Evolutionary conservation across 2,888 invertebrate genomes (phyloP).

Genomic region (Bugulina stolonifera): DNA sequence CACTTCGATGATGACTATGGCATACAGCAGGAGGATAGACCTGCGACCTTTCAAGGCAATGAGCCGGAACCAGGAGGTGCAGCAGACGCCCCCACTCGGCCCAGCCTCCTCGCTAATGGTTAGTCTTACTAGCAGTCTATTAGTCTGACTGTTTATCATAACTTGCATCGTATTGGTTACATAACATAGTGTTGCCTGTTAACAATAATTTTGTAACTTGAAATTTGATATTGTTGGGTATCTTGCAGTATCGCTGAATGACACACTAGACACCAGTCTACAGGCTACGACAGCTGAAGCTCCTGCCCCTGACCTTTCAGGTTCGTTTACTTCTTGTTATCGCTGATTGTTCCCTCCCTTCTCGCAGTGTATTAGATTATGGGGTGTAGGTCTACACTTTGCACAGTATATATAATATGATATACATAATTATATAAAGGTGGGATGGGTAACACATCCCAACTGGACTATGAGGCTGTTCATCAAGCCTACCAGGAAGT

Average conservation of each 20-base stretch:
- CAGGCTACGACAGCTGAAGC: background rate
- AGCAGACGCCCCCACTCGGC: background rate
- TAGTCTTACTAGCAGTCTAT: too few relatives aligned
- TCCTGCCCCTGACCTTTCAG: constrained; percentile 14
- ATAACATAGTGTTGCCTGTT: too few relatives aligned
- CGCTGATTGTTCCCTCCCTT: too few relatives aligned
- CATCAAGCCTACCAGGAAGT: constrained; percentile 18
- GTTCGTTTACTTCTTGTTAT: too few relatives aligned
- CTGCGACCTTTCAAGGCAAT: background rate
- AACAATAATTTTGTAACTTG: too few relatives aligned
- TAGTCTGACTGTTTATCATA: too few relatives aligned
- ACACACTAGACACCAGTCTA: constrained; percentile 18
- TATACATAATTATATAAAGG: too few relatives aligned
- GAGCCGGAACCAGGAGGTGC: background rate
- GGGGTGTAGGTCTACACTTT: too few relatives aligned
- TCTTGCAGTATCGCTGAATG: constrained; percentile 18
- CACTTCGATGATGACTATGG: background rate
- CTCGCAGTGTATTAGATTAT: too few relatives aligned
- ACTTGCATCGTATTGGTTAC: too few relatives aligned
- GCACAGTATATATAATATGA: too few relatives aligned
- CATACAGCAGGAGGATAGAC: background rate
- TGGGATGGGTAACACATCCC: constrained; percentile 22
- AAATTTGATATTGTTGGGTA: background rate
- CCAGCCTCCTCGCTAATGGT: constrained; percentile 22
- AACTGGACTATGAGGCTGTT: constrained; percentile 15